Evolutionary conservation across 2,797 vertebrate species (phyloP).

Genomic region (Lindbergichthys nudifrons): DNA sequence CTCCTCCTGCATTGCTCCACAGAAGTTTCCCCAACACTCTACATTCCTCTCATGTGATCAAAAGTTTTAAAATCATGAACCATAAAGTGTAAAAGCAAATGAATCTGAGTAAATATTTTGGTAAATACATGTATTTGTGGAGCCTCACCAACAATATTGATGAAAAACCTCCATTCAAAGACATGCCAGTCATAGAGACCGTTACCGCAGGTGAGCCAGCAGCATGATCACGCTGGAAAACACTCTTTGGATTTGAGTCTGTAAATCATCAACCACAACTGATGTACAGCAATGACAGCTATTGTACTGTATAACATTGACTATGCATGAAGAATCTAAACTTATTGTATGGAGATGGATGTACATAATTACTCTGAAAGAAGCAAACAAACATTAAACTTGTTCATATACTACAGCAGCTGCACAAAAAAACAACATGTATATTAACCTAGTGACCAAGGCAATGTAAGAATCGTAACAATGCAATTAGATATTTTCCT

Average conservation of each 20-base stretch:
- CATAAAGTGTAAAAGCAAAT: slow-evolving; percentile 12
- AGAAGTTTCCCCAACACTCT: neutral
- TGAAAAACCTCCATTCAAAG: slow-evolving; percentile 62
- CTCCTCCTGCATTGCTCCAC: too few species aligned
- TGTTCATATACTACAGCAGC: neutral
- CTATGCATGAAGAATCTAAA: neutral
- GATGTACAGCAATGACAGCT: slow-evolving; percentile 6
- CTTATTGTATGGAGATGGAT: neutral
- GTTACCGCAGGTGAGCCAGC: slow-evolving; percentile 23
- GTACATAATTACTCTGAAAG: neutral
- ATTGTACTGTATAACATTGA: neutral
- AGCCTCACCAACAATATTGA: slow-evolving; percentile 51
- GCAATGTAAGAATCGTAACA: slow-evolving; percentile 1
- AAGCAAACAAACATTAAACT: neutral
- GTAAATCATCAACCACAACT: slow-evolving; percentile 8
- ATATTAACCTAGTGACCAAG: slow-evolving; percentile 1
- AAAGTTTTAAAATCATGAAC: slow-evolving; percentile 7
- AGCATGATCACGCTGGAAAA: slow-evolving; percentile 34
- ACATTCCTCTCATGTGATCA: neutral
- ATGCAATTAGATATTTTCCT: slow-evolving; percentile 8
- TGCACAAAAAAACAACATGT: slow-evolving; percentile 8
- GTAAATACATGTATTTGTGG: slow-evolving; percentile 45
- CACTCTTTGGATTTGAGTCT: slow-evolving; percentile 14
- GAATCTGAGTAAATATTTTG: slow-evolving; percentile 46
- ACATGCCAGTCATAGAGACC: slow-evolving; percentile 39